Conservation (phyloP, 1,140 invertebrate species). For the Pteromalus puparum region DNA sequence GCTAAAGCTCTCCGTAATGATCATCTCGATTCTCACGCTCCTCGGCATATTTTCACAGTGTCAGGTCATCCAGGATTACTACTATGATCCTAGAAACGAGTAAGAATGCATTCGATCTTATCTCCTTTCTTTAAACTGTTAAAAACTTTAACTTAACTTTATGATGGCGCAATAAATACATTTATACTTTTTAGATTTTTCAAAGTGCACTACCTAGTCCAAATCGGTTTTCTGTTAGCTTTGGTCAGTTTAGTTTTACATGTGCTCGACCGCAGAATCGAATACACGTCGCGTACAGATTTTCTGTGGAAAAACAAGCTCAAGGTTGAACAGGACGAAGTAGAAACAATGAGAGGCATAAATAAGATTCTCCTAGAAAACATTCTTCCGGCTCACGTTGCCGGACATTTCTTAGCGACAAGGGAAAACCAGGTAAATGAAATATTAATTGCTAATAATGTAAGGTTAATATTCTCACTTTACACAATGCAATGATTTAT, state of each 20-base stretch:
- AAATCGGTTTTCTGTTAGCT: conserved; percentile 79
- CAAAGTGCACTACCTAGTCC: conserved; percentile 80
- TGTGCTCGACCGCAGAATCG: conserved; percentile 89
- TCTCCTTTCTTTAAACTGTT: not conserved
- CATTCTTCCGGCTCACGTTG: conserved; percentile 96
- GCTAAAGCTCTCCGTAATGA: conserved; percentile 87
- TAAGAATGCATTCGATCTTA: conserved; percentile 59
- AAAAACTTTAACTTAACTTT: too few species aligned
- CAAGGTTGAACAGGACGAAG: conserved; percentile 93
- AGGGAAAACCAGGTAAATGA: conserved; percentile 78
- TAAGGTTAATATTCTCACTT: too few species aligned
- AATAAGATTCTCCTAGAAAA: conserved; percentile 97
- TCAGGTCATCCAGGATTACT: conserved; percentile 74
- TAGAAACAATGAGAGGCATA: conserved; percentile 95
- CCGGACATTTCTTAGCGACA: conserved; percentile 90
- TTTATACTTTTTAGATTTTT: conserved; percentile 76
- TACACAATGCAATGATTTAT: too few species aligned
- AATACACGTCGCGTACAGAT: conserved; percentile 90
- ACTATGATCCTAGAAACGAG: conserved; percentile 75
- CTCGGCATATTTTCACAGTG: conserved; percentile 63
- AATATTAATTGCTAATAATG: not conserved
- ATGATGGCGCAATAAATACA: not conserved
- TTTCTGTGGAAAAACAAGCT: conserved; percentile 95
- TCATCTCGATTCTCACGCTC: conserved; percentile 77
- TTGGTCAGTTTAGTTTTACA: conserved; percentile 83